Base-by-base conservation (phyloP, 2,113 vertebrate species). In the Mormyrus lacerda region DNA sequence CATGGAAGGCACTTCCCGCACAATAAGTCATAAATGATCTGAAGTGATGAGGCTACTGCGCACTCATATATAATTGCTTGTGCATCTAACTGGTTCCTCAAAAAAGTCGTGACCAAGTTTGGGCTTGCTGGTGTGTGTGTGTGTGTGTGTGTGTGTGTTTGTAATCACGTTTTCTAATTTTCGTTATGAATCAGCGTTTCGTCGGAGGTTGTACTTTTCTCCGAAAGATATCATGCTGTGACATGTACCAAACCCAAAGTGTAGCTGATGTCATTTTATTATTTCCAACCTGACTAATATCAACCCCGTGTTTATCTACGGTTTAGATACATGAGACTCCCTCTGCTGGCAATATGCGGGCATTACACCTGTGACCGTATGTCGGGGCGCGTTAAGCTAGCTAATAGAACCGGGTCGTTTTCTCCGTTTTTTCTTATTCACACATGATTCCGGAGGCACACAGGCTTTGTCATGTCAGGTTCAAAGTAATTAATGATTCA, bases 291-390 rank as follows among this genome's bases (percentile, higher is more conserved):
- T 35, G 31, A 35, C 7, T 51, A 13, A 39, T 27, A 73, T 19
- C 1, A 82, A 51, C 17, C 27, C 13, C 47, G 13, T 35, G 35
- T 19, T 73, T 51, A 55, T 89, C 44, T 39, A 3, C 6, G 44
- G 47, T 50, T 73, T 48, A 35, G 24, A 24, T 21, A n/a, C 48
- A 24, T 44, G 61, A 53, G 47, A 44, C 84, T 51, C 84, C 89
- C 89, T 76, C 89, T 90, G 85, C 84, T 90, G 89, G 85, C 24
- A 24, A 17, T 73, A 45, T 15, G 27, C 15, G 45, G 65, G 44
- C 11, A 87, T 73, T 45, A 58, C 85, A 76, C 8, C 27, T 58
- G 11, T 84, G 27, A 13, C 45, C 11, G 47, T 88, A n/a, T 10
- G 27, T n/a, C 42, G 3, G 45, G 45, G 45, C 61, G 10, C 61